Evolutionary conservation across 1,140 invertebrate genomes (phyloP).

Genomic region (Maniola jurtina): DNA sequence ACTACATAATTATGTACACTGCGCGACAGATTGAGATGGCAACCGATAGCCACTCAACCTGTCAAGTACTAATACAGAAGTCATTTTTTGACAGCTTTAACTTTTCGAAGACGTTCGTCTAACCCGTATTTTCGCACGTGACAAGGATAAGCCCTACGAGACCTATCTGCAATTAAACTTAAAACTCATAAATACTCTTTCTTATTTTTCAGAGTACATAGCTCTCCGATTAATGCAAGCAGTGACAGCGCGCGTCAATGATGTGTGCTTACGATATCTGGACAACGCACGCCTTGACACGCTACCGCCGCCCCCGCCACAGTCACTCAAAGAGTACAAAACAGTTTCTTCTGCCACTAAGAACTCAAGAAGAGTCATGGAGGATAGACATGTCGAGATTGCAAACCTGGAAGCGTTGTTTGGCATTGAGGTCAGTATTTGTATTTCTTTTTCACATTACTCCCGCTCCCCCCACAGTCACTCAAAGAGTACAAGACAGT

Average conservation of each 20-base stretch:
- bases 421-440: conserved; percentile 79
- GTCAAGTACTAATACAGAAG: too few relatives aligned
- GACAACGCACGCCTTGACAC: conserved; percentile 81
- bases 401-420: conserved; percentile 85
- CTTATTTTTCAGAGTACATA: conserved; percentile 81
- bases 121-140: too few relatives aligned
- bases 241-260: conserved; percentile 84
- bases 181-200: conserved; percentile 1
- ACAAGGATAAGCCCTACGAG: too few relatives aligned
- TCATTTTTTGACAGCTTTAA: too few relatives aligned
- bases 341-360: conserved; percentile 84
- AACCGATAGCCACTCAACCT: too few relatives aligned
- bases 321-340: conserved; percentile 71
- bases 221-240: conserved; percentile 86
- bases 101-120: too few relatives aligned
- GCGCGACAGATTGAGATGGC: too few relatives aligned
- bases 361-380: conserved; percentile 91
- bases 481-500: conserved; percentile 76
- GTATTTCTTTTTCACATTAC: conserved; percentile 38
- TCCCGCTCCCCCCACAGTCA: conserved; percentile 77
- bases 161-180: too few relatives aligned
- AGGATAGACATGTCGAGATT: conserved; percentile 90
- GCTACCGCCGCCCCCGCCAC: conserved; percentile 77
- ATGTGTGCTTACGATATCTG: conserved; percentile 83
- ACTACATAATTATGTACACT: too few relatives aligned